These are phyloP conservation scores for Tromatobia lineatoria DNA, from an alignment of 2,888 invertebrate genomes.

Conservation along the genomic window DNA sequence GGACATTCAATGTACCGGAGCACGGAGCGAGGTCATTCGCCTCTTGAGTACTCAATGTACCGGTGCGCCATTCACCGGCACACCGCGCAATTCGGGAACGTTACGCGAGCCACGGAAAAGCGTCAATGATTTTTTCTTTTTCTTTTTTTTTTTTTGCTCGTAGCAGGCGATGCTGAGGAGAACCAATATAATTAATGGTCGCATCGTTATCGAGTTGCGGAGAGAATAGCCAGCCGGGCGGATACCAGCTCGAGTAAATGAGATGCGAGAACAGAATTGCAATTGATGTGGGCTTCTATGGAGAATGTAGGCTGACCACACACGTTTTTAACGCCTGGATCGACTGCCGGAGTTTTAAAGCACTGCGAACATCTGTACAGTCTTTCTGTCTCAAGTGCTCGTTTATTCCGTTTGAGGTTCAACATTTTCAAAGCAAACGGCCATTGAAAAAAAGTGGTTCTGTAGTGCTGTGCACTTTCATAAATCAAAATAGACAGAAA, in stretches of 20 bases:
- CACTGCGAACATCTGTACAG: background rate
- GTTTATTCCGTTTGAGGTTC: background rate
- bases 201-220: slow-evolving; percentile 55
- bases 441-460: background rate
- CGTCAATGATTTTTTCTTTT: slow-evolving; percentile 24
- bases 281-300: slow-evolving; percentile 50
- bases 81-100: slow-evolving; percentile 37
- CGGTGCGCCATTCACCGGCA: slow-evolving; percentile 64
- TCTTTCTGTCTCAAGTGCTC: slow-evolving; percentile 11
- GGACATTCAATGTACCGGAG: slow-evolving; percentile 56
- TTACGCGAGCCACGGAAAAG: slow-evolving; percentile 40
- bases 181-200: slow-evolving; percentile 34
- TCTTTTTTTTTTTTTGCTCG: background rate
- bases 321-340: slow-evolving; percentile 60
- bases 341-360: slow-evolving; percentile 24
- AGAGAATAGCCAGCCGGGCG: slow-evolving; percentile 36
- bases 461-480: too few species aligned
- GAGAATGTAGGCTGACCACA: slow-evolving; percentile 59
- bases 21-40: slow-evolving; percentile 63
- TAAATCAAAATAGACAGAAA: too few species aligned
- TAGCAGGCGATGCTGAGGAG: background rate
- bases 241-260: slow-evolving; percentile 37
- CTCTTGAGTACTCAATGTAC: slow-evolving; percentile 64
- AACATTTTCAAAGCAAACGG: background rate
- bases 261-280: slow-evolving; percentile 25